Evolutionary conservation across 2,113 vertebrate species (phyloP).

Genomic region (Gymnobelideus leadbeateri): DNA sequence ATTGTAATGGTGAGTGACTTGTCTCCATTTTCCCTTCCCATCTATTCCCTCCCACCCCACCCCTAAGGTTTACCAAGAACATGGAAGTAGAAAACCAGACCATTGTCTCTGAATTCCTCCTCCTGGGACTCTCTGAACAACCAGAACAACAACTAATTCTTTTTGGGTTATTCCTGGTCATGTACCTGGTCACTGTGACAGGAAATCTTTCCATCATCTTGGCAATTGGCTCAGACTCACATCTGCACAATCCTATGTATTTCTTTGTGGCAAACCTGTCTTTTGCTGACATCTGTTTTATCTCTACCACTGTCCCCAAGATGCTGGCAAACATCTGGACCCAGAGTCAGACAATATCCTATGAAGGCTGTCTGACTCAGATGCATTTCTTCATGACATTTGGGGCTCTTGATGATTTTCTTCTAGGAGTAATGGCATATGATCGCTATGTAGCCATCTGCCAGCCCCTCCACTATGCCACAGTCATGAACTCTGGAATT

Average conservation of each 20-base stretch:
- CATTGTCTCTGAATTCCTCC: constrained; percentile 47
- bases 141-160: constrained; percentile 33
- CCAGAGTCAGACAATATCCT: constrained; percentile 21
- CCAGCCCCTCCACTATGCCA: constrained; percentile 26
- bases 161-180: constrained; percentile 38
- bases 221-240: background rate
- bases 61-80: background rate
- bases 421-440: constrained; percentile 62
- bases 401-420: constrained; percentile 52
- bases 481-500: constrained; percentile 11
- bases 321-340: constrained; percentile 60
- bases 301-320: constrained; percentile 48
- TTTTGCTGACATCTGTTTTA: constrained; percentile 49
- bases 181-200: constrained; percentile 47
- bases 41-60: background rate
- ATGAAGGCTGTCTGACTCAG: constrained; percentile 34
- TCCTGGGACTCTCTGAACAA: constrained; percentile 47
- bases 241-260: constrained; percentile 51
- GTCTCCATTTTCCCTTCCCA: background rate
- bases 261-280: constrained; percentile 55
- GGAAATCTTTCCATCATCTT: constrained; percentile 54
- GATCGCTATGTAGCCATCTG: constrained; percentile 58
- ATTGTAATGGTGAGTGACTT: background rate
- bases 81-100: constrained; percentile 41
- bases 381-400: constrained; percentile 61